These are phyloP conservation scores for Hoplias malabaricus DNA, from an alignment of 2,113 vertebrate species.

Conservation along the genomic window DNA sequence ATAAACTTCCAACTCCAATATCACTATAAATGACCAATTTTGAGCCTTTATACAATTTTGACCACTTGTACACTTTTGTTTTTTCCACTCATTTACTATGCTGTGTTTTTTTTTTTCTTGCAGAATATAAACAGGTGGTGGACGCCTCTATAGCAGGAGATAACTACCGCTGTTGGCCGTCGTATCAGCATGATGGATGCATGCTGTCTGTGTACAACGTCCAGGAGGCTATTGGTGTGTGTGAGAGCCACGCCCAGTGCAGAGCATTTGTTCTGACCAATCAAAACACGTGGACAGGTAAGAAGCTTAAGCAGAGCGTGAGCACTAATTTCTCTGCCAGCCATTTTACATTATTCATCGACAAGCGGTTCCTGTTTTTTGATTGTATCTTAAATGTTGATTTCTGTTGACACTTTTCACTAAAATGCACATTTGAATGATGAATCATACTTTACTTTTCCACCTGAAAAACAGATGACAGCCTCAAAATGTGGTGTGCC, in stretches of 20 bases:
- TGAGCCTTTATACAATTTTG: no score
- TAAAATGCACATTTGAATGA: no score
- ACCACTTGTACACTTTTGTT: background rate
- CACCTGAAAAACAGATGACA: no score
- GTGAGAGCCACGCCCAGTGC: conserved; percentile 84
- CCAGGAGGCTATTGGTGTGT: conserved; percentile 78
- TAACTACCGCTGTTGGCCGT: conserved; percentile 88
- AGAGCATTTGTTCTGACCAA: conserved; percentile 84
- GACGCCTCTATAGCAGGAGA: conserved; percentile 74
- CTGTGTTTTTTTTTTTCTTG: background rate
- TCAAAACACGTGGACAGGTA: conserved; percentile 90
- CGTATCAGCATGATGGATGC: conserved; percentile 84
- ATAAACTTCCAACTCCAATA: no score
- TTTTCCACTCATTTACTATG: background rate
- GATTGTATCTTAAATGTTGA: no score
- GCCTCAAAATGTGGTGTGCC: no score
- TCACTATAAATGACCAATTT: background rate
- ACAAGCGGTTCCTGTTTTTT: no score
- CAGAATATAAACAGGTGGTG: conserved; percentile 78
- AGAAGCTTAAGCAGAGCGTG: background rate
- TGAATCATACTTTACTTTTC: no score
- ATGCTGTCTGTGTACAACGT: conserved; percentile 81
- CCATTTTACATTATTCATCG: no score
- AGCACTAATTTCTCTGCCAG: background rate
- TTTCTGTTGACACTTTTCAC: no score